A percentile compares a stretch with the other conserved stretches of the same genome.
phyloP scores from a whole-genome alignment of 2,113 vertebrate genomes.

The Climacteris rufus region DNA sequence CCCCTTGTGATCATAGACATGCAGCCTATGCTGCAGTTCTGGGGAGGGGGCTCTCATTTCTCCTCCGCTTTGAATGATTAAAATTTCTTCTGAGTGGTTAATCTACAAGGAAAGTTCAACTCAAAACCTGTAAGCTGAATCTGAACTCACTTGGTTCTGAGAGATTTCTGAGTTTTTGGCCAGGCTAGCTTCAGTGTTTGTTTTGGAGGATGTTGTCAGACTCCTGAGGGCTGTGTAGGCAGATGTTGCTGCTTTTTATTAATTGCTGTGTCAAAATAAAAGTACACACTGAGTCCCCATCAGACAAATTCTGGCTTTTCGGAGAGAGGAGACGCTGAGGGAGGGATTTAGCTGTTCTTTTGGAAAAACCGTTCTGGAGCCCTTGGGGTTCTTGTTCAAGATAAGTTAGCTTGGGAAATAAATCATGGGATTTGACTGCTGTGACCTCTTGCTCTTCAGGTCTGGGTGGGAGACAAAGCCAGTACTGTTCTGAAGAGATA shows the following conservation, averaged over 20 bases:
- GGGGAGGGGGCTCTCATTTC: not conserved
- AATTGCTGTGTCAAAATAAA: conserved; percentile 19
- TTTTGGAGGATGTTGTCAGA: conserved; percentile 31
- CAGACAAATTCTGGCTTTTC: not conserved
- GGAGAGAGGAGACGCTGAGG: not conserved
- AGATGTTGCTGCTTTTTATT: conserved; percentile 20
- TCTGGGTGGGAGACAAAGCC: conserved; percentile 23
- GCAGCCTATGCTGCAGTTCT: fast-evolving
- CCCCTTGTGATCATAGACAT: not conserved
- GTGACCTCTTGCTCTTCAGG: conserved; percentile 14
- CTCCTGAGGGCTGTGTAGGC: not conserved
- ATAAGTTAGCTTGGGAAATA: conserved; percentile 28
- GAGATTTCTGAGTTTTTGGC: not conserved
- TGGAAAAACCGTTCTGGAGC: conserved; percentile 27
- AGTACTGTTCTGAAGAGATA: conserved; percentile 35
- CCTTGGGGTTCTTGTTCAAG: not conserved
- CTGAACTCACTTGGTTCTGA: not conserved
- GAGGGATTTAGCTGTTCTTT: not conserved
- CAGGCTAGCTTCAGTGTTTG: not conserved
- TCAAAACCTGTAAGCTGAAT: not conserved
- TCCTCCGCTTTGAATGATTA: not conserved
- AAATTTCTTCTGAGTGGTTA: not conserved
- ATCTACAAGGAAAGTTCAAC: not conserved
- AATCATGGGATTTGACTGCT: conserved; percentile 1
- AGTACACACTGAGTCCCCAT: not conserved